Evolutionary conservation across 1,140 invertebrate species (phyloP), one percentile per base, ranked within the genome.

Genomic region (Drosophila biarmipes): DNA sequence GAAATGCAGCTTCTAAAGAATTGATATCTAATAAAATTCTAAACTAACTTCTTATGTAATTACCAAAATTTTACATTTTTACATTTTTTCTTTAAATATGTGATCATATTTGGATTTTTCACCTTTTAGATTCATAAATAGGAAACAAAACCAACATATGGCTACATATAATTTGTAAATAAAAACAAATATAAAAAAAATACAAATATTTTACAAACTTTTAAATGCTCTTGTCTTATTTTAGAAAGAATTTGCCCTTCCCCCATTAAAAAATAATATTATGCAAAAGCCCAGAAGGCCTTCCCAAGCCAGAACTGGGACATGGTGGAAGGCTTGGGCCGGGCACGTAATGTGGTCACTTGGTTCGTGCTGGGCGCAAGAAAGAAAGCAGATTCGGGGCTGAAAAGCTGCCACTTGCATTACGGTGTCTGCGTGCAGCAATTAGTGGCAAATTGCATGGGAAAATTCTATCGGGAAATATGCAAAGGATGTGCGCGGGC

Each of bases 401-500:
- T 73, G 14, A 42, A 34, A 15, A 34, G 63, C 58, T 38, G 37
- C 55, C 40, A 52, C 55, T 73, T 67, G 45, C 35, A 71, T 24
- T 58, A 40, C 63, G 53, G 54, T 7, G 66, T 52, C 67, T 87
- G 82, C 84, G 84, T 87, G 84, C 79, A 79, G 75, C 82, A 87
- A 87, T 89, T 89, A 87, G 82, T 77, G 72, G 79, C 54, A 87
- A 89, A 87, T 87, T 87, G 84, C 84, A 79, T 87, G 84, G 84
- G 84, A 87, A 87, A 71, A 89, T 89, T 89, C 67, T 85, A 84
- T 75, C 42, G 64, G 73, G 31, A 82, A 89, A 84, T 84, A 87
- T 89, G 84, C 84, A 89, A 66, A 59, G 56, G 29, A 64, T 49
- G 45, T 64, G 78, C 63, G 64, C 74, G 74, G 78, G 78, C 49